A percentile compares a stretch with the other conserved stretches of the same genome.
Conservation (phyloP, 2,797 vertebrate species). For the Trematomus bernacchii region DNA sequence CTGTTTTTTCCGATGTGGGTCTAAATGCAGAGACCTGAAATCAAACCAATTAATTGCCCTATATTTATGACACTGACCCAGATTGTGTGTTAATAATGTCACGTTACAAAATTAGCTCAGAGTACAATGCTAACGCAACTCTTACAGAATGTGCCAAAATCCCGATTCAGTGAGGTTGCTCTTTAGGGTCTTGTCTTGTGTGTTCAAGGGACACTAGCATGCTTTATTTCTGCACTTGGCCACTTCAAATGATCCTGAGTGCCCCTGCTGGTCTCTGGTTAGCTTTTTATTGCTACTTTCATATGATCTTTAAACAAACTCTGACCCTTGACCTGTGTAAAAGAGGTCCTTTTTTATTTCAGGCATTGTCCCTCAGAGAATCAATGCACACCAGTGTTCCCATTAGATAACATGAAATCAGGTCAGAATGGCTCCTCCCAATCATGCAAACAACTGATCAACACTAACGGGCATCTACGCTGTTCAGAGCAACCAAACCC, state of each 20-base stretch:
- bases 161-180: background rate
- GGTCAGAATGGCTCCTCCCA: slow-evolving; percentile 49
- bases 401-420: slow-evolving; percentile 52
- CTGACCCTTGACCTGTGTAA: slow-evolving; percentile 7
- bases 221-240: slow-evolving; percentile 25
- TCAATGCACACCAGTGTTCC: slow-evolving; percentile 18
- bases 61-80: slow-evolving; percentile 60
- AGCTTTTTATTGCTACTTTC: slow-evolving; percentile 25
- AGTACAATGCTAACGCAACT: slow-evolving; percentile 14
- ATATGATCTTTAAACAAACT: slow-evolving; percentile 22
- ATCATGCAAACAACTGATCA: slow-evolving; percentile 29
- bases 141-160: background rate
- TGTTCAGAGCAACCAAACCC: slow-evolving; percentile 1
- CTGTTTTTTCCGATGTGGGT: slow-evolving; percentile 32
- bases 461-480: slow-evolving; percentile 11
- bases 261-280: slow-evolving; percentile 19
- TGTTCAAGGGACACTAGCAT: slow-evolving; percentile 17
- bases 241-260: slow-evolving; percentile 11
- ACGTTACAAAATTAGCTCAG: slow-evolving; percentile 37
- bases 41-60: slow-evolving; percentile 61
- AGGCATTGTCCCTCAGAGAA: slow-evolving; percentile 30
- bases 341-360: slow-evolving; percentile 25
- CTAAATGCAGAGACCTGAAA: slow-evolving; percentile 39
- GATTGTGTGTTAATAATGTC: slow-evolving; percentile 61
- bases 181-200: slow-evolving; percentile 24